A percentile compares a stretch with the other conserved stretches of the same genome.
Evolutionary conservation across 2,797 vertebrate genomes (phyloP).

Genomic region (Chromis chromis): DNA sequence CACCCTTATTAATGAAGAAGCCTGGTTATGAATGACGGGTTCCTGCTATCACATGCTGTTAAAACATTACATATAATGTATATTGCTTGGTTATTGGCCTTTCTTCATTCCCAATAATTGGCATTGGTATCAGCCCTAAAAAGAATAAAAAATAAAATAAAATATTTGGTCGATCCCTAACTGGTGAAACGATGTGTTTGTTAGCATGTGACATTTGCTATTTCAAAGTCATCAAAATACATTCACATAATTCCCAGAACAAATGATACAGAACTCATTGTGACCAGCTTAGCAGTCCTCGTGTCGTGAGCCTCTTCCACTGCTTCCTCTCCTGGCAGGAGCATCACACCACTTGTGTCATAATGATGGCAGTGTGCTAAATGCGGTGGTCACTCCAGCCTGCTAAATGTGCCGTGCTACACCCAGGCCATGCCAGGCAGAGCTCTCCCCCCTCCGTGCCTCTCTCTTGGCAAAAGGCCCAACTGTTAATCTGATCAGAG

Average conservation of each 20-base stretch:
- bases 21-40: too few species aligned
- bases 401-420: constrained; percentile 66
- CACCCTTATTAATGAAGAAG: too few species aligned
- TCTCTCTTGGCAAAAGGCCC: constrained; percentile 57
- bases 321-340: constrained; percentile 41
- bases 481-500: constrained; percentile 68
- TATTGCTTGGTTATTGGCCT: too few species aligned
- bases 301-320: constrained; percentile 29
- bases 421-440: constrained; percentile 51
- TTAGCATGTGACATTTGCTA: neutral
- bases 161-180: too few species aligned
- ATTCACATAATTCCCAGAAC: neutral
- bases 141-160: too few species aligned
- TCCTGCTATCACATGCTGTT: too few species aligned
- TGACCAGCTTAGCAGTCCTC: neutral
- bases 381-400: constrained; percentile 62
- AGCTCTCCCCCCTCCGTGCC: constrained; percentile 47
- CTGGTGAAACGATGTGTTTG: too few species aligned
- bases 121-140: too few species aligned
- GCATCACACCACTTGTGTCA: constrained; percentile 50
- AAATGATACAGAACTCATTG: neutral
- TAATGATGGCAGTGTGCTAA: constrained; percentile 67
- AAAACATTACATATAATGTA: too few species aligned
- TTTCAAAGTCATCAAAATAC: neutral
- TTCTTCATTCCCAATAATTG: too few species aligned